Evolutionary conservation across 2,888 invertebrate genomes (phyloP), one percentile per base, ranked within the genome.

Genomic region (Monochamus alternatus): DNA sequence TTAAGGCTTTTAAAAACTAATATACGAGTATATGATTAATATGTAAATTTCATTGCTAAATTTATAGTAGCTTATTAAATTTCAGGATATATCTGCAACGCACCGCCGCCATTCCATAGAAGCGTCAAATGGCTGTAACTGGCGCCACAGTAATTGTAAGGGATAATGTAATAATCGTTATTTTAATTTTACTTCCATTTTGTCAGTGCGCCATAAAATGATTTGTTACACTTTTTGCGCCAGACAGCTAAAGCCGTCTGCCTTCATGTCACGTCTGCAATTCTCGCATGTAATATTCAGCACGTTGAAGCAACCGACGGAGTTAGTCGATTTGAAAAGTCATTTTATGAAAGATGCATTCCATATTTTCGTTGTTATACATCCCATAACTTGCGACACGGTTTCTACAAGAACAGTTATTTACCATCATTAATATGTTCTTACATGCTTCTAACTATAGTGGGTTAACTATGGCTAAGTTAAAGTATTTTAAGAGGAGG

Each of bases 191-290:
- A 75, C 68, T 73, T 73, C 65, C 69, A 76, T 73, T 73, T 76
- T 76, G 73, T 52, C 69, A 69, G 68, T 73, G 72, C 47, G 75
- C 77, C 62, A 73, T 77, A 77, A 77, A 75, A 55, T 65, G 43
- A 76, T 76, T 75, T 75, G 75, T 52, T 75, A 75, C 75, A 75
- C 73, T 75, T 75, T 75, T 75, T 75, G 75, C 75, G 32, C 9
- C 52, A 58, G 65, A 64, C 55, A 22, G 58, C 55, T 60, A 32
- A 14, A 59, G 43, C 66, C 14, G 62, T 31, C 71, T 66, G 65
- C 52, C 66, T 66, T 60, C 65, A 60, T 66, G 73, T 66, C 65
- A 66, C 66, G 22, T 73, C 60, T 65, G 65, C 59, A 43, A 44
- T 65, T 73, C 47, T 44, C 1, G 44, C 44, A 9, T 44, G 12